Evolutionary conservation across 2,888 invertebrate genomes (phyloP), one percentile per base, ranked within the genome.

Genomic region (Rhyacophila evoluta): DNA sequence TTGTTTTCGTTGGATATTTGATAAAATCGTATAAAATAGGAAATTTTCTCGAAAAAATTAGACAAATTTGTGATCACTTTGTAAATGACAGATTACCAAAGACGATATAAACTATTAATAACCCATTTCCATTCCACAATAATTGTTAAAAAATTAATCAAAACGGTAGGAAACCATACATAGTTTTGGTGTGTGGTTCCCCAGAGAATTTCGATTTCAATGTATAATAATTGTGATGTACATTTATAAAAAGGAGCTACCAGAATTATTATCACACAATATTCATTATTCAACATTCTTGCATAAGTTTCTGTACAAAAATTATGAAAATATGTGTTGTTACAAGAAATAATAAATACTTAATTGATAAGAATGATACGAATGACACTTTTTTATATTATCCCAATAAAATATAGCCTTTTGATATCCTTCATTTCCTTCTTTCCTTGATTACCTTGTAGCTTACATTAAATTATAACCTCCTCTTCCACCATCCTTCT

Each of bases 251-350:
- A 12, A 39, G 12, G 5, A 39, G n/a, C 15, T 33, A 25, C 19
- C 25, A 55, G 55, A 19, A 55, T 6, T 55, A 55, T 55, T 55
- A 55, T 55, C 19, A 55, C 8, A 55, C 19, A 55, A 55, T 55
- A 55, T 55, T 25, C 55, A 55, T 55, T 55, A 55, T 25, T 55
- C 19, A 28, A 72, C 79, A 89, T 88, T 89, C 88, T 89, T 89
- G 88, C 88, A 89, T 88, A 89, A 87, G 89, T 89, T 89, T 89
- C 89, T 90, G 90, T 90, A 90, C 82, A 82, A 81, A 82, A 81
- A 87, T 88, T 89, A 89, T 89, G 88, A 89, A 73, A 89, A 87
- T 90, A 90, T 90, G 90, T 90, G 90, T 90, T 90, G 90, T 90
- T 90, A 89, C 87, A 89, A 88, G 89, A 89, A 89, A 88, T 89